Evolutionary conservation across 2,888 invertebrate genomes (phyloP).

Genomic region (Microplitis deprimator): DNA sequence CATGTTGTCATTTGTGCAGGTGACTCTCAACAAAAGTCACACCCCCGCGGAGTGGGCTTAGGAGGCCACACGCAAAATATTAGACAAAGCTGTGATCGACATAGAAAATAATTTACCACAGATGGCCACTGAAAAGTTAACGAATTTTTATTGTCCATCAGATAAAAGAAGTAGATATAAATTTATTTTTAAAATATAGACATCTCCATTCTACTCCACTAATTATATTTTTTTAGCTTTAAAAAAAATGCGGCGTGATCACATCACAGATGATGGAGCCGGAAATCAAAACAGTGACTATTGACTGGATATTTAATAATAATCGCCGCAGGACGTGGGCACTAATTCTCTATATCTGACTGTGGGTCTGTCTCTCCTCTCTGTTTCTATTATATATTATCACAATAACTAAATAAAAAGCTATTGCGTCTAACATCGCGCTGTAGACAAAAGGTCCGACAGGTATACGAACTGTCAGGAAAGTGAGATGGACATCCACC

Average conservation of each 20-base stretch:
- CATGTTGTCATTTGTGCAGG: slow-evolving; percentile 15
- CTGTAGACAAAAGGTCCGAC: slow-evolving; percentile 46
- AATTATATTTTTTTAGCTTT: no score
- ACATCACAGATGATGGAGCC: slow-evolving; percentile 26
- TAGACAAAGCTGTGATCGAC: slow-evolving; percentile 9
- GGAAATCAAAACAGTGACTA: slow-evolving; percentile 20
- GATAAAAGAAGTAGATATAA: neutral
- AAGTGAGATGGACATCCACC: neutral
- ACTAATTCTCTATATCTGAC: neutral
- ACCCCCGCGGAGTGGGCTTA: slow-evolving; percentile 37
- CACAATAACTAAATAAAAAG: neutral
- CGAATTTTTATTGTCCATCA: neutral
- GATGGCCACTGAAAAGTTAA: neutral
- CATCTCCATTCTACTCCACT: no score
- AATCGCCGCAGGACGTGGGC: neutral
- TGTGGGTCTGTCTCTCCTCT: neutral
- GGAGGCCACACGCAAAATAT: slow-evolving; percentile 37
- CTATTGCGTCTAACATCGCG: slow-evolving; percentile 44
- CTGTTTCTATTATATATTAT: neutral
- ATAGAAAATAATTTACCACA: neutral
- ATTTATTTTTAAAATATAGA: neutral
- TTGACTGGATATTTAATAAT: slow-evolving; percentile 16
- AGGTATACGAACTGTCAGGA: slow-evolving; percentile 30
- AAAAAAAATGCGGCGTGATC: neutral
- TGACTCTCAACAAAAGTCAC: slow-evolving; percentile 30